Evolutionary conservation across 1,140 invertebrate species (phyloP).

Genomic region (Sycophila sp.): DNA sequence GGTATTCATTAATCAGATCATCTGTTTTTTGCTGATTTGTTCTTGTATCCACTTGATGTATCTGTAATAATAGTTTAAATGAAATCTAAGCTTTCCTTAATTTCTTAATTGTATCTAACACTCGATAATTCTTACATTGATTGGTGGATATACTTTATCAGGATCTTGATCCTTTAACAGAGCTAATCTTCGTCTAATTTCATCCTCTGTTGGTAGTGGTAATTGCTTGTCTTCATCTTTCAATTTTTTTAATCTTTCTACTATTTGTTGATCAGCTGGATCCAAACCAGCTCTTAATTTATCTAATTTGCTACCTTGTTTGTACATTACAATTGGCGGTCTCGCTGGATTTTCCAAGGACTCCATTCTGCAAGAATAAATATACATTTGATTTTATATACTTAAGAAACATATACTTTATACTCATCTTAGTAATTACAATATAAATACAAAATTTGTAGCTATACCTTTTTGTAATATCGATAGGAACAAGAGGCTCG

Average conservation of each 20-base stretch:
- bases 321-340: constrained; percentile 61
- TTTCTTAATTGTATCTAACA: not conserved
- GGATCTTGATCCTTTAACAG: constrained; percentile 54
- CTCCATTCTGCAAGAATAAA: constrained; percentile 50
- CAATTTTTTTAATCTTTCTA: constrained; percentile 59
- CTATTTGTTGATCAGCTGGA: constrained; percentile 57
- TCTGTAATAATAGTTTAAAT: constrained; percentile 39
- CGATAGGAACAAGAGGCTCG: constrained; percentile 48
- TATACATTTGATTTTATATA: not conserved
- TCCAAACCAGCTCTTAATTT: constrained; percentile 57
- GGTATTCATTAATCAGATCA: constrained; percentile 58
- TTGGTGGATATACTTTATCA: constrained; percentile 36
- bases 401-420: not conserved
- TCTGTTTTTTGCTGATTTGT: constrained; percentile 57
- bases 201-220: constrained; percentile 52
- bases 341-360: constrained; percentile 59
- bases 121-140: constrained; percentile 42
- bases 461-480: constrained; percentile 59
- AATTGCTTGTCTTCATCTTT: constrained; percentile 52
- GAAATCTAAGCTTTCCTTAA: not conserved
- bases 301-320: constrained; percentile 51
- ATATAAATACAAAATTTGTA: not conserved
- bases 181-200: constrained; percentile 59
- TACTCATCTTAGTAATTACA: not conserved
- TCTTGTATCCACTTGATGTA: constrained; percentile 54